These are phyloP conservation scores for Lordiphosa fenestrarum DNA, from an alignment of 2,888 invertebrate genomes.

Conservation along the genomic window DNA sequence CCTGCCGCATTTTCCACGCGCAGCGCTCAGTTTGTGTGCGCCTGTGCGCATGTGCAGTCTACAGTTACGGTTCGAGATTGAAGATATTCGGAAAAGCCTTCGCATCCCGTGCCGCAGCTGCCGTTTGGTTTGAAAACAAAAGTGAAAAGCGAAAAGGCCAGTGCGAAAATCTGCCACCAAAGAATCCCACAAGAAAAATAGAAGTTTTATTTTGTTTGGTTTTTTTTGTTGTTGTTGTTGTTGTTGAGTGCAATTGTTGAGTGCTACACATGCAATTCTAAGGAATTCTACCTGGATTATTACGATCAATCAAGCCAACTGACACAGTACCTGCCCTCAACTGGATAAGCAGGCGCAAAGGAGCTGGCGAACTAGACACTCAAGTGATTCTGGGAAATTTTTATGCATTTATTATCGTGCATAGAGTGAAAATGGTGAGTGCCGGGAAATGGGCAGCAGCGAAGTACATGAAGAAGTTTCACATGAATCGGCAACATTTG, in stretches of 20 bases:
- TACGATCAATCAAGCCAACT: no score
- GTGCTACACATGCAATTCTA: no score
- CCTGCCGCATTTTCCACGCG: conserved; percentile 59
- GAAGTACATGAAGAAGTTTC: conserved; percentile 8
- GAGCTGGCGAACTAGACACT: conserved; percentile 20
- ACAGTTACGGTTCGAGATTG: conserved; percentile 24
- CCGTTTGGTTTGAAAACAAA: neutral
- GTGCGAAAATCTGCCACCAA: no score
- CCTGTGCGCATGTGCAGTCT: conserved; percentile 75
- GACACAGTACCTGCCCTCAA: neutral
- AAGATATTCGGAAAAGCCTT: conserved; percentile 13
- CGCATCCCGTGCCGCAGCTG: conserved; percentile 14
- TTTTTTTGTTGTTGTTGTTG: no score
- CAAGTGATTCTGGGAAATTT: conserved; percentile 32
- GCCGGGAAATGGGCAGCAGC: conserved; percentile 19
- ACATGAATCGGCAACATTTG: neutral
- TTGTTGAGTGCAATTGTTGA: no score
- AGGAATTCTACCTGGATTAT: no score
- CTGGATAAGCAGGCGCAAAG: neutral
- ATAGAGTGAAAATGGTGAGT: conserved; percentile 50
- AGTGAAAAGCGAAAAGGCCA: no score
- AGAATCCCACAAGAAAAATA: no score
- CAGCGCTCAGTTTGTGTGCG: conserved; percentile 69
- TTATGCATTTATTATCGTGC: conserved; percentile 31
- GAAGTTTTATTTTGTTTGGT: no score